Conservation (phyloP, 2,888 invertebrate genomes). For the Fragum whitleyi region DNA sequence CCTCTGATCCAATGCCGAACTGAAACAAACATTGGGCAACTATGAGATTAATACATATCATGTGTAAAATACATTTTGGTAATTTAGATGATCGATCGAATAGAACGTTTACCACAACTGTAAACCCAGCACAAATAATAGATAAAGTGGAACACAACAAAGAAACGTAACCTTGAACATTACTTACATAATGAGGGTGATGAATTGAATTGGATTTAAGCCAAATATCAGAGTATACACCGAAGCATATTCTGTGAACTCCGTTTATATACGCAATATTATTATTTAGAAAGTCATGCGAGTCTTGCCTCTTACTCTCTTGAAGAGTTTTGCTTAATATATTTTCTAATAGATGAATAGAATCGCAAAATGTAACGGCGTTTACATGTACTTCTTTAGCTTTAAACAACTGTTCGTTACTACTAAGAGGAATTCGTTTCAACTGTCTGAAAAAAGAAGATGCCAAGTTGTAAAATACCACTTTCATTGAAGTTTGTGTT, state of each 20-base stretch:
- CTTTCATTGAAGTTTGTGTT: not conserved
- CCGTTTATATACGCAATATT: not conserved
- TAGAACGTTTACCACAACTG: not conserved
- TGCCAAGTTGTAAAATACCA: not conserved
- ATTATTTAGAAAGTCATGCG: too few relatives aligned
- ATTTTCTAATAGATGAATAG: not conserved
- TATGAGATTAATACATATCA: constrained; percentile 7
- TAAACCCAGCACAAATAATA: not conserved
- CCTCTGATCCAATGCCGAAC: not conserved
- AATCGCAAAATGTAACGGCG: not conserved
- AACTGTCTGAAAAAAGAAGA: not conserved
- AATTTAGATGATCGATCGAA: not conserved
- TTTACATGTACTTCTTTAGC: not conserved
- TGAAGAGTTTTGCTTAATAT: not conserved
- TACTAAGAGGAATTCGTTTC: not conserved
- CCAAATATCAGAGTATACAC: not conserved
- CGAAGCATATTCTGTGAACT: not conserved
- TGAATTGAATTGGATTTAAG: not conserved
- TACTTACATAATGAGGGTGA: not conserved
- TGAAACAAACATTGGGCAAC: not conserved
- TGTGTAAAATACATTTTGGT: not conserved
- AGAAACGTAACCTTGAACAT: not conserved
- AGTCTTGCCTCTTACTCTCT: not conserved
- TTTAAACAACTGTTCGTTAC: not conserved
- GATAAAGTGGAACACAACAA: not conserved